Percentiles rank a stretch among this genome's conserved stretches.
phyloP scores from a whole-genome alignment of 2,888 invertebrate genomes.

The Mesopsocus fuscifrons region DNA sequence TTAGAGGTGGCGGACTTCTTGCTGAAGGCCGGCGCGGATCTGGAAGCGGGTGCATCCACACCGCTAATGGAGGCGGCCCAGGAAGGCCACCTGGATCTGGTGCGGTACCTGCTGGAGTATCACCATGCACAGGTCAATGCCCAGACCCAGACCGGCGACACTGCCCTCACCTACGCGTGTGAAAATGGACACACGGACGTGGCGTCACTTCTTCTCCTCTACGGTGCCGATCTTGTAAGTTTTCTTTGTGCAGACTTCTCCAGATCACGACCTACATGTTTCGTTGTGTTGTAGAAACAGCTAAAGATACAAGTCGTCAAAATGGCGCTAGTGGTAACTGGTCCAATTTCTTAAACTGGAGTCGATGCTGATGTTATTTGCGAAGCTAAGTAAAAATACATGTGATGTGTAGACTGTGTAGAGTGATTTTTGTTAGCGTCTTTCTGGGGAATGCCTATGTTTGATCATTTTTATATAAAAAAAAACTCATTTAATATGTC shows the following conservation, averaged over 20 bases:
- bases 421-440: no score
- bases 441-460: no score
- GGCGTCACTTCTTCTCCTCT: constrained; percentile 75
- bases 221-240: constrained; percentile 64
- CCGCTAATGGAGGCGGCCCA: constrained; percentile 98
- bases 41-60: constrained; percentile 87
- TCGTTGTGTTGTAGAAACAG: no score
- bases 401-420: no score
- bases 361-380: no score
- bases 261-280: no score
- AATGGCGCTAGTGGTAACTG: no score
- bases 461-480: no score
- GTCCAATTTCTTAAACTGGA: no score
- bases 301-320: no score
- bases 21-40: constrained; percentile 84
- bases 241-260: background rate
- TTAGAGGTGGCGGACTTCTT: constrained; percentile 89
- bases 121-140: constrained; percentile 82
- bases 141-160: constrained; percentile 86
- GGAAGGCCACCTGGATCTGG: constrained; percentile 90
- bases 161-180: constrained; percentile 92
- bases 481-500: no score
- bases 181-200: constrained; percentile 98
- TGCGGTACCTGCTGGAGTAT: constrained; percentile 57
- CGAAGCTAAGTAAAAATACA: no score